Evolutionary conservation across 2,113 vertebrate species (phyloP), one percentile per base, ranked within the genome.

Genomic region (Camelus dromedarius): DNA sequence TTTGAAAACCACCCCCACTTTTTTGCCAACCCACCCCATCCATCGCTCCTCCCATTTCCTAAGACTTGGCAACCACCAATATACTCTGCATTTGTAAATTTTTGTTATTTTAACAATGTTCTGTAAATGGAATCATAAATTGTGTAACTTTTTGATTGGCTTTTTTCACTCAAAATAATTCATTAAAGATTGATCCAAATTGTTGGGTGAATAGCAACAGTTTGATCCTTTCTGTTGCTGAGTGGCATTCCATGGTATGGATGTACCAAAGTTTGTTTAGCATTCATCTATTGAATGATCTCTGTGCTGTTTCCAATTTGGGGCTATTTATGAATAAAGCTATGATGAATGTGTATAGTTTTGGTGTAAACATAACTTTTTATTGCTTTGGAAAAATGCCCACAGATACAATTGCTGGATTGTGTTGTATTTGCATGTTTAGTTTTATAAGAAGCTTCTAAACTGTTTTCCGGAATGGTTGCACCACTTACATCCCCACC

Each of bases 241-340:
- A 64, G 32, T 3, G 4, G 0, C 12, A 8, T 2, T n/a, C 48
- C 30, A 18, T 4, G 16, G 11, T 28, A 2, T 73, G 35, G n/a
- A 42, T 15, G 54, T n/a, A 9, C 15, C 28, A 16, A 7, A 14
- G 6, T 75, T 28, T 75, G 64, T 38, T 73, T 75, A 58, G 19
- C 42, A 6, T 18, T 77, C 19, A 32, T 13, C 48, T 64, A n/a
- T 28, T 5, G 6, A 46, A 32, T 48, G 56, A 56, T 0, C 9
- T n/a, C 83, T 84, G 6, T 8, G 66, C 13, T 35, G 8, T 64
- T 75, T 46, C n/a, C 24, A 54, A 16, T 28, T 77, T 46, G 38
- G 14, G 26, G 16, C 10, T 50, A 42, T 4, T 38, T 9, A 50
- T 32, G 69, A 91, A 62, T 35, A 48, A 93, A 82, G 35, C 48